Base-by-base conservation (phyloP, 2,888 invertebrate species). In the Tigriopus californicus region DNA sequence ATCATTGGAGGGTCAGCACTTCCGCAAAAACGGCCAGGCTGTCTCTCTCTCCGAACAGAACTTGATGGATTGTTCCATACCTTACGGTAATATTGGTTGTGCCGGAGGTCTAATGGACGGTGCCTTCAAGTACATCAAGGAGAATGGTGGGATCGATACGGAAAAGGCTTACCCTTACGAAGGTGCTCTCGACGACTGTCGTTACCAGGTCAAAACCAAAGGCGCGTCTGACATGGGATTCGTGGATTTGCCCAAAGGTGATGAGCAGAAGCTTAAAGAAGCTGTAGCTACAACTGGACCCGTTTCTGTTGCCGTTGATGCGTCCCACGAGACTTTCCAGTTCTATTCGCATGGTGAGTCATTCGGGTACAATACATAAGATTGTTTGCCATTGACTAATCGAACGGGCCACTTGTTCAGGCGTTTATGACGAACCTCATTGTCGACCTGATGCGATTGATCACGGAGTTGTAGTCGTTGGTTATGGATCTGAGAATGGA, bases 31-130 rank as follows among this genome's bases (percentile, higher is more conserved):
- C 13, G 83, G 83, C 11, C 76, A 76, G 64, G 75, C 91, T 59
- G 78, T 87, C 33, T 87, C 89, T 1, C 78, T 92, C 13, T 89
- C 88, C 64, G 91, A 92, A 74, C 91, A 92, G 75, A 90, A 92
- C 73, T 76, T 92, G 63, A 18, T 44, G n/a, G 44, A 44, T 44
- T 44, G 44, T 18, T 88, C 89, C 11, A 66, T 71, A 1, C 75
- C 78, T 63, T 91, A 83, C 69, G 89, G 86, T 46, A 91, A 91
- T 74, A 80, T 86, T 68, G 91, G 91, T 57, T 92, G 91, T 74
- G 81, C 84, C 66, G 91, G 91, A 57, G 90, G 90, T 63, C 70
- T 80, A 41, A 80, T 81, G 80, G 86, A 89, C 73, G 78, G 83
- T 68, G 88, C 89, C 60, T 90, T 89, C 77, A 75, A 79, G 67